A percentile compares a stretch with the other conserved stretches of the same genome.
These are phyloP conservation scores for Diabrotica balteata DNA, from an alignment of 2,888 invertebrate species.

Conservation along the genomic window DNA sequence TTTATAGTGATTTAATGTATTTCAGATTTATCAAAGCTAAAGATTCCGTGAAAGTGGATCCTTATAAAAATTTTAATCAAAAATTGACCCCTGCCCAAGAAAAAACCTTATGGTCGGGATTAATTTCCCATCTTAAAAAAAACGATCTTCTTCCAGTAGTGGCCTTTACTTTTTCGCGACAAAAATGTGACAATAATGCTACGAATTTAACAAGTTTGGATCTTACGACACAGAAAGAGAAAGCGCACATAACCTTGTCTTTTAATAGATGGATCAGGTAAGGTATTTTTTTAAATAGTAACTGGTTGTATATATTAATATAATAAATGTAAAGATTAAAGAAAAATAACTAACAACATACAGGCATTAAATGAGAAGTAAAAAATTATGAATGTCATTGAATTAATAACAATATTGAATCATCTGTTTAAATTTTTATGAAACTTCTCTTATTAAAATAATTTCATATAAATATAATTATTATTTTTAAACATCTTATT, in stretches of 20 bases:
- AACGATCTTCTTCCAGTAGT: constrained; percentile 91
- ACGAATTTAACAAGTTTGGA: constrained; percentile 68
- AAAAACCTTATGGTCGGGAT: constrained; percentile 80
- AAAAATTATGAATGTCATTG: too few species aligned
- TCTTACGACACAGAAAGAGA: constrained; percentile 85
- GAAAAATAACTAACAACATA: too few species aligned
- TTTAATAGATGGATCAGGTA: constrained; percentile 79
- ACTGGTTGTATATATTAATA: not conserved
- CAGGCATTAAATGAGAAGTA: too few species aligned
- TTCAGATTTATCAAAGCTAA: constrained; percentile 48
- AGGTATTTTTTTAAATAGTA: constrained; percentile 56
- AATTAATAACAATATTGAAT: too few species aligned
- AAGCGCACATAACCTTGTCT: constrained; percentile 83
- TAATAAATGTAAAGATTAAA: not conserved
- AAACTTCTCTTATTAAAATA: too few species aligned
- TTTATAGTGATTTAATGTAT: not conserved
- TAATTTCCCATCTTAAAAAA: constrained; percentile 82
- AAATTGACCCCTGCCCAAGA: constrained; percentile 70
- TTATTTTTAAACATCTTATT: too few species aligned
- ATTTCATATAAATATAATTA: too few species aligned
- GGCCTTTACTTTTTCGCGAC: constrained; percentile 90
- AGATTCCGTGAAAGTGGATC: constrained; percentile 44
- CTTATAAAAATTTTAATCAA: constrained; percentile 34
- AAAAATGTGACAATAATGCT: constrained; percentile 77
- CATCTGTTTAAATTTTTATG: too few species aligned